Percentiles rank a stretch among this genome's conserved stretches.
Conservation (phyloP, 2,797 vertebrate species). For the Sebastes trivittatus region DNA sequence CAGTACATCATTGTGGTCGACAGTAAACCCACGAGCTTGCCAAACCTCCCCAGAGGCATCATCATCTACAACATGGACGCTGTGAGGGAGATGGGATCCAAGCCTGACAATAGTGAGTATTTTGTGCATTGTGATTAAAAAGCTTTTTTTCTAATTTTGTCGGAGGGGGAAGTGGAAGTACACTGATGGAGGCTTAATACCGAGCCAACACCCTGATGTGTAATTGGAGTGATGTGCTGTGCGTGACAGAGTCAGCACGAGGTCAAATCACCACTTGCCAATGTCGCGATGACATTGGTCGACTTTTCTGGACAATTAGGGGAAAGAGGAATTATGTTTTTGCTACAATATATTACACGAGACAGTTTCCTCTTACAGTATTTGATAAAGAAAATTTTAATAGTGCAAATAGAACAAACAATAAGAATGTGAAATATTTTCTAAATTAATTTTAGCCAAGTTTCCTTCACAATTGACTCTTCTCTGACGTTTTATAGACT, state of each 20-base stretch:
- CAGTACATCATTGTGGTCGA: constrained; percentile 93
- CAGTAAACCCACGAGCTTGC: constrained; percentile 85
- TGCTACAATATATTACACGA: not conserved
- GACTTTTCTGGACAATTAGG: not conserved
- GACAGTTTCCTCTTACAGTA: not conserved
- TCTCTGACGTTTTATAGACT: no score
- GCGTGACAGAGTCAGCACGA: constrained; percentile 4
- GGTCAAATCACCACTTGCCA: constrained; percentile 20
- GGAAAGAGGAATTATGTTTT: not conserved
- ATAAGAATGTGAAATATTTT: not conserved
- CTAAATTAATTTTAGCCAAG: not conserved
- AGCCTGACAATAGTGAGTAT: constrained; percentile 83
- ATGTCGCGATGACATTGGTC: not conserved
- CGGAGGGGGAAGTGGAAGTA: constrained; percentile 28
- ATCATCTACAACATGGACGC: constrained; percentile 90
- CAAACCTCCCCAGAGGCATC: constrained; percentile 90
- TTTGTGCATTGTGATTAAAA: constrained; percentile 53
- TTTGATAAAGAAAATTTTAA: not conserved
- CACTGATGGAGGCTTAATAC: constrained; percentile 47
- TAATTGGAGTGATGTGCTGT: constrained; percentile 55
- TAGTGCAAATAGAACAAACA: not conserved
- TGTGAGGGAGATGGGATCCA: constrained; percentile 92
- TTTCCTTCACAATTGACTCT: not conserved
- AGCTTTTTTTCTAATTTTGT: constrained; percentile 61
- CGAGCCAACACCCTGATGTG: constrained; percentile 43